Percentiles rank a stretch among this genome's conserved stretches.
Evolutionary conservation across 2,888 invertebrate species (phyloP).

Genomic region (Molorchus minor): DNA sequence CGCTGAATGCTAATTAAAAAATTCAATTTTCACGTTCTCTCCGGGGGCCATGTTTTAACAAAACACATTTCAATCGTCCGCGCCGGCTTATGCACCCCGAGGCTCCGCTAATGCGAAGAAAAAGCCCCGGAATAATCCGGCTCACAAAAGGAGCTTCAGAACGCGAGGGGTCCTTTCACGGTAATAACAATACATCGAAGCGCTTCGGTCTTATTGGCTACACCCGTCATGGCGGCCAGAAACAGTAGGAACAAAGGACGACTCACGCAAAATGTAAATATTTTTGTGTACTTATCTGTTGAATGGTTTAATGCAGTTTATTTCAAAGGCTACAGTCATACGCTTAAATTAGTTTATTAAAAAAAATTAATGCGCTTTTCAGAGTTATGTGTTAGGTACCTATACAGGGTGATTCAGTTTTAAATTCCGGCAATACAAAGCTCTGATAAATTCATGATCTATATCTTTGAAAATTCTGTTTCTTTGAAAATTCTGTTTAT

Average conservation of each 20-base stretch:
- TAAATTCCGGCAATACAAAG: too few relatives aligned
- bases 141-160: conserved; percentile 52
- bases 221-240: conserved; percentile 49
- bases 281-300: background rate
- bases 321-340: too few relatives aligned
- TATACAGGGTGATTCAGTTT: too few relatives aligned
- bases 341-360: too few relatives aligned
- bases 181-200: conserved; percentile 54
- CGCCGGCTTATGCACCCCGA: conserved; percentile 39
- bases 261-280: conserved; percentile 12
- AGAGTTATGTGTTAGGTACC: too few relatives aligned
- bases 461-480: too few relatives aligned
- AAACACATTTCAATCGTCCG: conserved; percentile 48
- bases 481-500: too few relatives aligned
- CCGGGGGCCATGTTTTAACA: conserved; percentile 36
- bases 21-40: conserved; percentile 23
- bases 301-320: too few relatives aligned
- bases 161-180: conserved; percentile 54
- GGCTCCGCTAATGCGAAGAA: conserved; percentile 55
- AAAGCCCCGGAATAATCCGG: conserved; percentile 56
- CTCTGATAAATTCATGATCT: too few relatives aligned
- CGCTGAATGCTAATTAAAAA: conserved; percentile 30
- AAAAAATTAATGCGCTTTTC: too few relatives aligned
- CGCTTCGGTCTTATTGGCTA: conserved; percentile 53
- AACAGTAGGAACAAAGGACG: conserved; percentile 54